Percentiles rank a stretch among this genome's conserved stretches.
Conservation (phyloP, 2,888 invertebrate genomes). For the Catotricha subobsoleta region DNA sequence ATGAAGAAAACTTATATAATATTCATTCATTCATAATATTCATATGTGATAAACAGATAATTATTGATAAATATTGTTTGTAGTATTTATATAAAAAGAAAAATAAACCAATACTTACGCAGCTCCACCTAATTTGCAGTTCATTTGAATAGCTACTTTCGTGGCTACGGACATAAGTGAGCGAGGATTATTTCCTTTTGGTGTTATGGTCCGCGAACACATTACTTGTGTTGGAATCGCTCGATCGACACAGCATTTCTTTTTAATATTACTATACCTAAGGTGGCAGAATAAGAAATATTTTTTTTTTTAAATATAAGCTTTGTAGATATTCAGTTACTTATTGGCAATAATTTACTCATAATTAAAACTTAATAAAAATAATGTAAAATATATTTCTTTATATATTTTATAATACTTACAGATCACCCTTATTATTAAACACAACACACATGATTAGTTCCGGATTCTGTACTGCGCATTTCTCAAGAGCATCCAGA, state of each 20-base stretch:
- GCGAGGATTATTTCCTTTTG: conserved; percentile 17
- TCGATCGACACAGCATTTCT: conserved; percentile 53
- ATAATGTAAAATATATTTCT: too few relatives aligned
- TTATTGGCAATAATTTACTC: background rate
- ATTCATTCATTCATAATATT: too few relatives aligned
- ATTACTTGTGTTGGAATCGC: conserved; percentile 51
- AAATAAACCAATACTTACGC: background rate
- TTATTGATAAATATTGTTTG: too few relatives aligned
- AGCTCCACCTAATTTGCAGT: conserved; percentile 88
- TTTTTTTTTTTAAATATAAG: too few relatives aligned
- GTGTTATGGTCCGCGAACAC: conserved; percentile 9
- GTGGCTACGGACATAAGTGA: conserved; percentile 53
- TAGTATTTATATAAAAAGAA: background rate
- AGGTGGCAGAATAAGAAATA: too few relatives aligned
- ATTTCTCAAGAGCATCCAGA: background rate
- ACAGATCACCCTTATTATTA: too few relatives aligned
- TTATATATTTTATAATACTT: too few relatives aligned
- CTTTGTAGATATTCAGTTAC: too few relatives aligned
- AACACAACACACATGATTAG: background rate
- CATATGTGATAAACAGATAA: too few relatives aligned
- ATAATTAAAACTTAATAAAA: background rate
- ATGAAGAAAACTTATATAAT: too few relatives aligned
- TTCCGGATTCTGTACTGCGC: background rate
- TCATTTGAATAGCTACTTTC: conserved; percentile 83
- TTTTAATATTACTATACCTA: too few relatives aligned